A percentile compares a stretch with the other conserved stretches of the same genome.
Conservation (phyloP, 2,797 vertebrate species). For the Natrix natrix region DNA sequence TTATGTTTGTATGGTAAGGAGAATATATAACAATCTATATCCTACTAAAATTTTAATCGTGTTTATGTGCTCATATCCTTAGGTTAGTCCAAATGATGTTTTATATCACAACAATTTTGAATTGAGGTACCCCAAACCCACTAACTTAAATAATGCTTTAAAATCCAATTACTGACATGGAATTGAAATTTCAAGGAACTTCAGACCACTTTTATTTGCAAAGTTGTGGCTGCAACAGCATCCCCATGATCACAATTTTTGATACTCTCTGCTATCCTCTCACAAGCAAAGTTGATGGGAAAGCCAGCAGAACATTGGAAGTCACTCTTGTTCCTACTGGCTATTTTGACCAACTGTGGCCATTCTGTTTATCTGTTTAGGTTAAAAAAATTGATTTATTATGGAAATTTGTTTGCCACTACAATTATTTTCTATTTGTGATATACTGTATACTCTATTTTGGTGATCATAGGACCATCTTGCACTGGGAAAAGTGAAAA, state of each 20-base stretch:
- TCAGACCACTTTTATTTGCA: background rate
- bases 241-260: background rate
- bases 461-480: background rate
- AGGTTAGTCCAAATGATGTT: background rate
- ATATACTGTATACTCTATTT: background rate
- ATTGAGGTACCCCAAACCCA: background rate
- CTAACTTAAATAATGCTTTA: background rate
- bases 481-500: background rate
- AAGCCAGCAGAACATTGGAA: background rate
- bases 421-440: background rate
- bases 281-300: background rate
- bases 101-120: background rate
- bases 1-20: background rate
- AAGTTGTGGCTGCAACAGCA: background rate
- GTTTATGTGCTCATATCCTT: background rate
- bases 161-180: background rate
- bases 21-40: background rate
- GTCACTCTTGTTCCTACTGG: background rate
- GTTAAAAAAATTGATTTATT: background rate
- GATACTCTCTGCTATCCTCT: background rate
- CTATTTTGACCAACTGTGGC: background rate
- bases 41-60: background rate
- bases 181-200: background rate
- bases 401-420: background rate
- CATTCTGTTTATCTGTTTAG: background rate